These are phyloP conservation scores for Gambelia wislizenii DNA, from an alignment of 2,797 vertebrate species.

Conservation along the genomic window DNA sequence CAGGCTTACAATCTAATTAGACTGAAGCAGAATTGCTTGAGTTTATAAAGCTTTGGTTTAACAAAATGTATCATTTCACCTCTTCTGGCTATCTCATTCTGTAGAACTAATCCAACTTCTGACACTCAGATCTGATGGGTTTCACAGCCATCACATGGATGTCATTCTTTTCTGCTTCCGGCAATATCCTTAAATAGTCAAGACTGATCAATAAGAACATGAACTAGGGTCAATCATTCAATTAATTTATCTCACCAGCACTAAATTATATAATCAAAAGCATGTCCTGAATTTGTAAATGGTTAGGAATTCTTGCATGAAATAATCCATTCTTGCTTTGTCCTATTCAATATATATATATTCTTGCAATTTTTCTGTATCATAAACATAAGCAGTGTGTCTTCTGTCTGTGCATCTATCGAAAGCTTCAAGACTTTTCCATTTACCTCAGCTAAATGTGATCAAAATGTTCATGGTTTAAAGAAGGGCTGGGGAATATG, in stretches of 20 bases:
- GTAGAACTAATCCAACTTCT: neutral
- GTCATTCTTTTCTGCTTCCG: neutral
- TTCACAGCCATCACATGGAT: neutral
- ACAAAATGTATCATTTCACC: neutral
- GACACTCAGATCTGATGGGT: neutral
- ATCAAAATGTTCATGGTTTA: neutral
- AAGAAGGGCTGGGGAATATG: neutral
- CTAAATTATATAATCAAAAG: constrained; percentile 6
- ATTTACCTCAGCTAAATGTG: neutral
- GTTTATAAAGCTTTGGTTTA: neutral
- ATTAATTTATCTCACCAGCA: neutral
- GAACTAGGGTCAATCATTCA: neutral
- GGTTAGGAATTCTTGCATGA: neutral
- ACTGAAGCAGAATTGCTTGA: neutral
- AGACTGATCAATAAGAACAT: neutral
- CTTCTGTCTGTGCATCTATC: neutral
- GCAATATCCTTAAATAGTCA: neutral
- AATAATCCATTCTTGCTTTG: neutral
- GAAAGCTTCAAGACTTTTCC: neutral
- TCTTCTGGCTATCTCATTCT: neutral
- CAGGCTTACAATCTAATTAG: too few species aligned
- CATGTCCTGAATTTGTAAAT: neutral
- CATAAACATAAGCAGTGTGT: neutral
- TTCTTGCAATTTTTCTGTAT: neutral
- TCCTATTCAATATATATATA: neutral